These are phyloP conservation scores for Acanthosepion pharaonis DNA, from an alignment of 2,888 invertebrate genomes.

Conservation along the genomic window DNA sequence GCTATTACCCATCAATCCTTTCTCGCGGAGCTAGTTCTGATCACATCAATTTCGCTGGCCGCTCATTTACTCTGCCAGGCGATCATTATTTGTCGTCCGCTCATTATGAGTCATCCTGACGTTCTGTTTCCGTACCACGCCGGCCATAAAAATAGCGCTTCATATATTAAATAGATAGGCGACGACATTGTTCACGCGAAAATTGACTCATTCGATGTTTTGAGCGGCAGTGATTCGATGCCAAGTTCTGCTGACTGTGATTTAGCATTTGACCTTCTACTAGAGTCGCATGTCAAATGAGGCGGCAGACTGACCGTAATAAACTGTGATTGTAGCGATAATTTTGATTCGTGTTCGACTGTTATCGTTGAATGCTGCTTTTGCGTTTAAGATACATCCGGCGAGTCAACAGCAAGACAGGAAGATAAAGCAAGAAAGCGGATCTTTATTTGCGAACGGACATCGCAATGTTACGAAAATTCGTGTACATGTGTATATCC, in stretches of 20 bases:
- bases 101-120: neutral
- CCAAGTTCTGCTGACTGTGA: neutral
- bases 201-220: neutral
- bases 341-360: neutral
- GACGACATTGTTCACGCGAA: neutral
- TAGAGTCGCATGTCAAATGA: neutral
- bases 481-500: neutral
- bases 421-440: neutral
- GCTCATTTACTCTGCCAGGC: neutral
- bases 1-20: neutral
- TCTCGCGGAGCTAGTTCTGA: neutral
- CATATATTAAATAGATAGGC: constrained; percentile 21
- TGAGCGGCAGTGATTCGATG: neutral
- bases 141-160: constrained; percentile 8
- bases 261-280: neutral
- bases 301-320: neutral
- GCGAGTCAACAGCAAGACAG: neutral
- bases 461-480: neutral
- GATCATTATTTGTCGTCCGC: constrained; percentile 21
- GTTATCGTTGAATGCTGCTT: neutral
- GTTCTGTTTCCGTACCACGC: neutral
- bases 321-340: constrained; percentile 18
- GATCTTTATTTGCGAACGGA: neutral
- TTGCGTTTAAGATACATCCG: neutral
- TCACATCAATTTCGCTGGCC: constrained; percentile 4